Conservation (phyloP, 2,888 invertebrate genomes). For the Protonemura montana region DNA sequence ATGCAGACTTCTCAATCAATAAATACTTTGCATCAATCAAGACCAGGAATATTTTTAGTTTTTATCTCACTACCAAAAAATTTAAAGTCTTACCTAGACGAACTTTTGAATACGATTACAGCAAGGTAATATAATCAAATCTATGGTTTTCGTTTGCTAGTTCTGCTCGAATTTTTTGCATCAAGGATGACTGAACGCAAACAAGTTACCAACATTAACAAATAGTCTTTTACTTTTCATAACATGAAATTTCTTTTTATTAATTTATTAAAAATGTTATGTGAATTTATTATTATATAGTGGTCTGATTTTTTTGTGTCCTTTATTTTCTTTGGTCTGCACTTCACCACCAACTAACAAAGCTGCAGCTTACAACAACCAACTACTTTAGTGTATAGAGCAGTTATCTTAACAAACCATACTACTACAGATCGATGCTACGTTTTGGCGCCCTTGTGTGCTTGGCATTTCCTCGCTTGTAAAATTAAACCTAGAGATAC, state of each 20-base stretch:
- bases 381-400: background rate
- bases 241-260: background rate
- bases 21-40: background rate
- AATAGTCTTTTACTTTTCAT: background rate
- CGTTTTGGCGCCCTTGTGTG: background rate
- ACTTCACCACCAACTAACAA: slow-evolving; percentile 17
- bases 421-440: background rate
- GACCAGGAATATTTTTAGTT: background rate
- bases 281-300: background rate
- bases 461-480: background rate
- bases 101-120: background rate
- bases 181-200: background rate
- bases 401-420: background rate
- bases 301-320: background rate
- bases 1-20: background rate
- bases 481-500: background rate
- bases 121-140: background rate
- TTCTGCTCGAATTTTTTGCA: background rate
- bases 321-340: background rate
- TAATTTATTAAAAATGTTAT: background rate
- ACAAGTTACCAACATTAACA: slow-evolving; percentile 8
- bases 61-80: background rate
- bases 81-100: background rate
- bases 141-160: background rate
- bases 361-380: background rate